Evolutionary conservation across 2,888 invertebrate species (phyloP).

Genomic region (Noctuana brunneofusca): DNA sequence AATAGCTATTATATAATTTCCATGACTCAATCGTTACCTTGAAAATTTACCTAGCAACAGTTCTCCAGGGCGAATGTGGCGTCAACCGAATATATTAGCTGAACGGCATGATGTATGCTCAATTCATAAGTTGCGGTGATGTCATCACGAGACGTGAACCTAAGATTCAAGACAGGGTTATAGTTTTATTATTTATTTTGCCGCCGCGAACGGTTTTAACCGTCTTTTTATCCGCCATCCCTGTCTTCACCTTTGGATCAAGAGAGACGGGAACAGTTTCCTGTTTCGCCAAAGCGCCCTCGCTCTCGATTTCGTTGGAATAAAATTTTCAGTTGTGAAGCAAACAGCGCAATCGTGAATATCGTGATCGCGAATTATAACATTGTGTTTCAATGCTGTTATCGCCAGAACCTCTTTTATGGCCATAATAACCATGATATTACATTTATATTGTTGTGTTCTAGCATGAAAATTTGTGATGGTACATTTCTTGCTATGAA

Average conservation of each 20-base stretch:
- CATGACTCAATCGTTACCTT: slow-evolving; percentile 21
- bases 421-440: slow-evolving; percentile 33
- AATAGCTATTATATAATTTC: slow-evolving; percentile 29
- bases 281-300: slow-evolving; percentile 63
- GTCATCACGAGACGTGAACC: slow-evolving; percentile 66
- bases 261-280: slow-evolving; percentile 51
- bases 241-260: slow-evolving; percentile 53
- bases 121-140: slow-evolving; percentile 77
- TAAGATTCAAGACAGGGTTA: slow-evolving; percentile 63
- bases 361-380: slow-evolving; percentile 38
- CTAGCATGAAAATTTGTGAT: slow-evolving; percentile 38
- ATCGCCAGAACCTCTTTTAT: slow-evolving; percentile 40
- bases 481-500: slow-evolving; percentile 28
- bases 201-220: slow-evolving; percentile 68
- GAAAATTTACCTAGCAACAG: slow-evolving; percentile 41
- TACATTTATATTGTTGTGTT: slow-evolving; percentile 28
- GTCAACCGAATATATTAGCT: slow-evolving; percentile 56
- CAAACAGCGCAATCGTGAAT: slow-evolving; percentile 36
- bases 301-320: slow-evolving; percentile 59
- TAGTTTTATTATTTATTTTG: slow-evolving; percentile 75
- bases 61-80: slow-evolving; percentile 45
- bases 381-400: slow-evolving; percentile 39
- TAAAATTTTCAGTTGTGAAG: slow-evolving; percentile 37
- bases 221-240: slow-evolving; percentile 69
- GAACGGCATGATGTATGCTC: slow-evolving; percentile 59